Conservation (phyloP, 1,140 invertebrate species). For the Chionoecetes opilio region DNA sequence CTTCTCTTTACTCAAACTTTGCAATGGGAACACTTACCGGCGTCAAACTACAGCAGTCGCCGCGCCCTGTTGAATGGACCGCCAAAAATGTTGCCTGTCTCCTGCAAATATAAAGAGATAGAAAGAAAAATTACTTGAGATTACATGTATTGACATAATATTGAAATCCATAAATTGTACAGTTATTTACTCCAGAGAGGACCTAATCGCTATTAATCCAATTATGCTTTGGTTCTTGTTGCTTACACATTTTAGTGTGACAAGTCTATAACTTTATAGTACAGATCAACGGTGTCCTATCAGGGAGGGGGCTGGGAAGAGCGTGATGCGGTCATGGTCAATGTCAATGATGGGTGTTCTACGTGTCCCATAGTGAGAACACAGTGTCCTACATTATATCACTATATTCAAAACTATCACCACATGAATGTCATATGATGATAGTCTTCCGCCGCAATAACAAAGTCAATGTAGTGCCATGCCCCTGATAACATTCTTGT, state of each 20-base stretch:
- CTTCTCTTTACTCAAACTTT: too few species aligned
- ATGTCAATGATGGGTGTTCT: too few species aligned
- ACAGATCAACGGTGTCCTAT: too few species aligned
- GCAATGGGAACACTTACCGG: too few species aligned
- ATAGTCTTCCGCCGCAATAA: neutral
- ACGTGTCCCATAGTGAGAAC: too few species aligned
- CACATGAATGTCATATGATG: conserved; percentile 34
- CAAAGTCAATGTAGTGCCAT: neutral
- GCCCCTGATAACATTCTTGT: neutral
- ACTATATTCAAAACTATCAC: neutral
- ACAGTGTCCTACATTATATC: too few species aligned
- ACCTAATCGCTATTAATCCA: neutral
- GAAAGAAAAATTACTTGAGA: neutral
- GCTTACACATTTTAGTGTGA: too few species aligned
- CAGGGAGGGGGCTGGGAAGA: too few species aligned
- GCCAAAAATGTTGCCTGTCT: neutral
- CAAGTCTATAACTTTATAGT: too few species aligned
- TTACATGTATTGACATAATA: neutral
- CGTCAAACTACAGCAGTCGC: too few species aligned
- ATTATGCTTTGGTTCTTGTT: neutral
- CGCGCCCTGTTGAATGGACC: too few species aligned
- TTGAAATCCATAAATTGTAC: neutral
- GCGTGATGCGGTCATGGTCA: too few species aligned
- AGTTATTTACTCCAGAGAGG: neutral
- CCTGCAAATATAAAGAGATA: neutral